Percentiles rank a stretch among this genome's conserved stretches.
Evolutionary conservation across 2,888 invertebrate genomes (phyloP).

Genomic region (Fragum sueziense): DNA sequence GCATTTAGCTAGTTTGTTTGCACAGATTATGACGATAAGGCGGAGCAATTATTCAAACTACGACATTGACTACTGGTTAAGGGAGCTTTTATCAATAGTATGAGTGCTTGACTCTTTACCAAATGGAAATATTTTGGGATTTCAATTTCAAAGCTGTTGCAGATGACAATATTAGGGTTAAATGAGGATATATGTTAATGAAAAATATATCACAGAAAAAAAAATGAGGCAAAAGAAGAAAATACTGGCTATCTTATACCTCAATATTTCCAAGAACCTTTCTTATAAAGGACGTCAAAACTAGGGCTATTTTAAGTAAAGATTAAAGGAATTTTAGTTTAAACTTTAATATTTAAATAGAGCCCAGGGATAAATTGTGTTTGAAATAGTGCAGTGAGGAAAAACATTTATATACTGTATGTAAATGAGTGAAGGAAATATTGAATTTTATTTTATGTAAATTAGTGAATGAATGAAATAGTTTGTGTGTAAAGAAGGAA

Average conservation of each 20-base stretch:
- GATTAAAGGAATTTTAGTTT: neutral
- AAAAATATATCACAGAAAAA: no score
- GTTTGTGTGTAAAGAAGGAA: neutral
- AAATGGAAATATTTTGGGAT: no score
- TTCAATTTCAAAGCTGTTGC: no score
- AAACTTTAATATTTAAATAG: neutral
- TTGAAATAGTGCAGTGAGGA: neutral
- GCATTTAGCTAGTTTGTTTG: constrained; percentile 11
- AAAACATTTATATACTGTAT: neutral
- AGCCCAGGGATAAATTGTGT: neutral
- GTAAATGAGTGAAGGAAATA: neutral
- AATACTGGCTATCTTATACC: no score
- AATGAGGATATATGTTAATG: no score
- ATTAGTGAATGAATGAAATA: neutral
- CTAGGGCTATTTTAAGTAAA: no score
- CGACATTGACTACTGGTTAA: neutral
- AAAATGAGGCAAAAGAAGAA: no score
- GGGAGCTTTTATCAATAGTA: neutral
- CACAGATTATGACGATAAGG: constrained; percentile 1
- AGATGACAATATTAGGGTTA: no score
- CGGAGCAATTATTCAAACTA: neutral
- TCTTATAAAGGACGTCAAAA: no score
- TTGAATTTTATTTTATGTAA: neutral
- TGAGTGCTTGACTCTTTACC: no score
- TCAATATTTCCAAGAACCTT: no score